Evolutionary conservation across 2,888 invertebrate species (phyloP), one percentile per base, ranked within the genome.

Genomic region (Apamea monoglypha): DNA sequence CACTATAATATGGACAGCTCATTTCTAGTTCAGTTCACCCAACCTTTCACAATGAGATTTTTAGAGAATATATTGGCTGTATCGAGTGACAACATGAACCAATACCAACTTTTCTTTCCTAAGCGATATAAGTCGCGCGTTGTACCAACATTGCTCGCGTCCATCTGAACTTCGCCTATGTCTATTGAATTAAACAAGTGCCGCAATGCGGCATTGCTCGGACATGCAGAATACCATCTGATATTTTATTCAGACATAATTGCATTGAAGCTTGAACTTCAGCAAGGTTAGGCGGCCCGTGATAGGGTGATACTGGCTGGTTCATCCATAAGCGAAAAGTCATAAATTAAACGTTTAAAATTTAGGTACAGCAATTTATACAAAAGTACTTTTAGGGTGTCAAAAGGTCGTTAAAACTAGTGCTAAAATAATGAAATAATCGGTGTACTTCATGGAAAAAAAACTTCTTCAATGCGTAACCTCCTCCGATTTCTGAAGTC

Each of bases 201-300:
- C 56, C 89, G 88, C 88, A 88, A 74, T 88, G 88, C 88, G 87
- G 87, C 71, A 84, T 82, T 69, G 61, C 74, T 74, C 32, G 80
- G 83, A 84, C 75, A 83, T 84, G 84, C 78, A 83, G 87, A 83
- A 75, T 67, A 44, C 56, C 32, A 47, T 18, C 76, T 80, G 64
- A 84, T 88, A 87, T 88, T 88, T 88, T 88, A 88, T 88, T 88
- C 84, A 87, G 78, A 81, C 68, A 77, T 80, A 81, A 88, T 80
- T 88, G 87, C 88, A 88, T 86, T 81, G 75, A 68, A 76, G 74
- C 76, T 81, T 80, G 80, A 87, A 87, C 80, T 86, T 72, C 53
- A 44, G 69, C 44, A 70, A 75, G 74, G 74, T 78, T 56, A 77
- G 53, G 25, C 36, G 47, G 50, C 2, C 32, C 25, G 47, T 44